Base-by-base conservation (phyloP, 2,113 vertebrate genomes). In the Pycnonotus jocosus region DNA sequence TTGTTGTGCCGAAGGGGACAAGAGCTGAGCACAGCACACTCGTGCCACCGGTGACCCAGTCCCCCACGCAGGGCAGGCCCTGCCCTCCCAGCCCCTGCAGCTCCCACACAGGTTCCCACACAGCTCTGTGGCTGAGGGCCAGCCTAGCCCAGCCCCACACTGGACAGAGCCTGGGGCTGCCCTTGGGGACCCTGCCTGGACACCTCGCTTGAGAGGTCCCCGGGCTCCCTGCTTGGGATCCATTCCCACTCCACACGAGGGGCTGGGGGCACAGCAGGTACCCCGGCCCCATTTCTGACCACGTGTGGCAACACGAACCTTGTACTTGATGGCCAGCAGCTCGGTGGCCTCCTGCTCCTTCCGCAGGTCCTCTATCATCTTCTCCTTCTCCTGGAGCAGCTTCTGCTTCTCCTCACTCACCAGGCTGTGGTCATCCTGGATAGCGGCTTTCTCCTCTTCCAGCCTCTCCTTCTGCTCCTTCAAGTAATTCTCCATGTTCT, bases 381-480 rank as follows among this genome's bases (percentile, higher is more conserved):
- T 99, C 98, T 99, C 98, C 91, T 99, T 99, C 98, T 99, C 99
- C 92, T 98, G 98, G 88, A 99, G 98, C 44, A 99, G 98, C 96
- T 98, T 99, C 97, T 99, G 98, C 97, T 99, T 99, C 97, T 99
- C 99, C 91, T 99, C 99, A 0, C 98, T 98, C 97, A 99, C 96
- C 96, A 99, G 96, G 95, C 98, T 99, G 65, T 98, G 98, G 97
- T 99, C 99, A 2, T 98, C 99, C 97, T 98, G 98, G 96, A 99
- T 99, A 65, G 99, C 99, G 0, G 99, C 98, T 57, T 99, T 99
- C 97, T 99, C 99, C 95, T 98, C 98, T 95, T 99, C 99, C 97
- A 99, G 91, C 73, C 97, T 97, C 95, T 99, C 98, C 95, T 99
- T 98, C 97, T 99, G 98, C 95, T 99, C 98, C 97, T 99, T 98